Evolutionary conservation across 2,888 invertebrate species (phyloP).

Genomic region (Operophtera brumata): DNA sequence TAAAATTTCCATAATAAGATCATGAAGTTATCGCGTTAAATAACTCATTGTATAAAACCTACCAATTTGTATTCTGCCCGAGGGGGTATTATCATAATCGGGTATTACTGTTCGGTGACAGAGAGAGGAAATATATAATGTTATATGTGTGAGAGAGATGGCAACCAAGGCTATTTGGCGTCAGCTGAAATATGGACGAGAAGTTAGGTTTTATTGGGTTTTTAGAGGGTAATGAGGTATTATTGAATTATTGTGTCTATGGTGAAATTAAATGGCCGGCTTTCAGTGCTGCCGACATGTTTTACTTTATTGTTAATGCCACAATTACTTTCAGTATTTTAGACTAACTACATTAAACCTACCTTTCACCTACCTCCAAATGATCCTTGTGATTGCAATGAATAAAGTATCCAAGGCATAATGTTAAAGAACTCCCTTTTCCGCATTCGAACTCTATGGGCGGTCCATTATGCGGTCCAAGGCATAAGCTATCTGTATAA

Average conservation of each 20-base stretch:
- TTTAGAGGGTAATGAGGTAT: conserved; percentile 45
- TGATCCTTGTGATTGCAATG: too few relatives aligned
- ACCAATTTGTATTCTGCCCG: conserved; percentile 73
- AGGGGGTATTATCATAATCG: conserved; percentile 68
- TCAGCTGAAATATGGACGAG: conserved; percentile 50
- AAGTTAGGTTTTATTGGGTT: conserved; percentile 63
- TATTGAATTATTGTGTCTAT: conserved; percentile 30
- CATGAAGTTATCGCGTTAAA: conserved; percentile 59
- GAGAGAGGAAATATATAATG: conserved; percentile 34
- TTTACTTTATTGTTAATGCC: background rate
- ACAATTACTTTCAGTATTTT: background rate
- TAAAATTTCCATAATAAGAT: conserved; percentile 49
- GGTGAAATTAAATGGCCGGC: conserved; percentile 16
- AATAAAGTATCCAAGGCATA: too few relatives aligned
- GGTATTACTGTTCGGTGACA: conserved; percentile 38
- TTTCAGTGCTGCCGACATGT: background rate
- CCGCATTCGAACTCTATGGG: too few relatives aligned
- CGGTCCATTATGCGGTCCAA: too few relatives aligned
- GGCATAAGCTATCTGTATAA: too few relatives aligned
- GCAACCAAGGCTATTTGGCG: conserved; percentile 38
- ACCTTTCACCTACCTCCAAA: too few relatives aligned
- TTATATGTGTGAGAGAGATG: conserved; percentile 35
- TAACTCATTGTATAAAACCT: conserved; percentile 74
- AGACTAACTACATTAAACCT: too few relatives aligned
- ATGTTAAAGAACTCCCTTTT: too few relatives aligned